phyloP scores from a whole-genome alignment of 2,113 vertebrate species.

The Rutilus rutilus region DNA sequence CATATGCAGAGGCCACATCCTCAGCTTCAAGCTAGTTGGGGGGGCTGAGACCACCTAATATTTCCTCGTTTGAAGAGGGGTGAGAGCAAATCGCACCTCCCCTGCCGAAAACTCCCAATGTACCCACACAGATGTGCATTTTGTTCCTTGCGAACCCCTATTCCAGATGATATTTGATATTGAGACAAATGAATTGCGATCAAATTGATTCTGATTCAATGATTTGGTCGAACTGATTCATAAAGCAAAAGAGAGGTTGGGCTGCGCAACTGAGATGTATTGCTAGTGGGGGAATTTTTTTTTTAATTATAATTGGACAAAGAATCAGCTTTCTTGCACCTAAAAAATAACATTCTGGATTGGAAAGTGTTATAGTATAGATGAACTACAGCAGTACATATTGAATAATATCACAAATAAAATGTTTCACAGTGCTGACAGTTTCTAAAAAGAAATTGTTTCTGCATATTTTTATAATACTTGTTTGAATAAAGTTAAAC shows the following conservation, averaged over 20 bases:
- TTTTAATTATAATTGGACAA: neutral
- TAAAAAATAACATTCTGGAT: too few species aligned
- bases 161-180: constrained; percentile 19
- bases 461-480: neutral
- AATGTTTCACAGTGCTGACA: neutral
- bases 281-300: too few species aligned
- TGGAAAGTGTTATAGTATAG: too few species aligned
- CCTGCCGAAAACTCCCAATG: constrained; percentile 11
- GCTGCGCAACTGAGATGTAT: neutral
- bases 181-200: neutral
- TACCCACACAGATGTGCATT: constrained; percentile 16
- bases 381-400: neutral
- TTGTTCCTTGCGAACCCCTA: neutral
- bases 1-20: neutral
- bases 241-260: neutral
- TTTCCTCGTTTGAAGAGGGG: constrained; percentile 44
- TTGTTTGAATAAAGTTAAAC: neutral
- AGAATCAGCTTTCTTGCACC: neutral
- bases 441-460: neutral
- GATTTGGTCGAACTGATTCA: neutral
- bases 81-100: constrained; percentile 39
- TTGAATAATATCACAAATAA: neutral
- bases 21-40: constrained; percentile 38
- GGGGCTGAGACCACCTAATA: neutral
- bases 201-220: neutral